Evolutionary conservation across 2,888 invertebrate species (phyloP).

Genomic region (Abrostola triplasia): DNA sequence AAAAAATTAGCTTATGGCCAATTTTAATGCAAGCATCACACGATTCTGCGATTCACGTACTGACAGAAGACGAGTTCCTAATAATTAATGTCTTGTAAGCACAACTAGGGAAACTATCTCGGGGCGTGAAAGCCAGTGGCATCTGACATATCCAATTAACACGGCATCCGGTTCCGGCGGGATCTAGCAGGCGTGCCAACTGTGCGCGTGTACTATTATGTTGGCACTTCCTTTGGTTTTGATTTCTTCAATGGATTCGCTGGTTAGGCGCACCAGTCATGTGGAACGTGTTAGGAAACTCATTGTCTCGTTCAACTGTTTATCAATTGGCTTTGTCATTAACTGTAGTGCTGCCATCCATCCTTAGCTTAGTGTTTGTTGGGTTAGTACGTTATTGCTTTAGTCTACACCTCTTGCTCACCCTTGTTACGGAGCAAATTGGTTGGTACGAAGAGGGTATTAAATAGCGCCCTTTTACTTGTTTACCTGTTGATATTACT

Average conservation of each 20-base stretch:
- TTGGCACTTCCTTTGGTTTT: conserved; percentile 62
- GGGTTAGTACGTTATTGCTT: no score
- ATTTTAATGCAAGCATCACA: conserved; percentile 36
- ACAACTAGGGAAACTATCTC: conserved; percentile 81
- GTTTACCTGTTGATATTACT: no score
- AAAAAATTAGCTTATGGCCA: conserved; percentile 9
- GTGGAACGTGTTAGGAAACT: not conserved
- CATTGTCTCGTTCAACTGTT: conserved; percentile 10
- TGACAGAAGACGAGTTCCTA: conserved; percentile 69
- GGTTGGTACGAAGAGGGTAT: no score
- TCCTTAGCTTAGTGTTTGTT: no score
- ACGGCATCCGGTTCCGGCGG: conserved; percentile 79
- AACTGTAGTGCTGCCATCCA: no score
- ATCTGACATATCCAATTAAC: conserved; percentile 88
- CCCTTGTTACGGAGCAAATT: no score
- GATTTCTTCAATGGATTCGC: conserved; percentile 60
- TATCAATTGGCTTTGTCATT: not conserved
- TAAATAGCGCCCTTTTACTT: no score
- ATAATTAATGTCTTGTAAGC: conserved; percentile 84
- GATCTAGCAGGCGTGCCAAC: conserved; percentile 67
- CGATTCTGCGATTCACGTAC: conserved; percentile 45
- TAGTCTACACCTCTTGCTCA: no score
- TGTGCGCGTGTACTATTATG: conserved; percentile 61
- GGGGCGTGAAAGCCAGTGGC: conserved; percentile 83
- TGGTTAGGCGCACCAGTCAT: conserved; percentile 18